Percentiles rank a stretch among this genome's conserved stretches.
Conservation (phyloP, 2,113 vertebrate species). For the Neolamprologus variostigma region DNA sequence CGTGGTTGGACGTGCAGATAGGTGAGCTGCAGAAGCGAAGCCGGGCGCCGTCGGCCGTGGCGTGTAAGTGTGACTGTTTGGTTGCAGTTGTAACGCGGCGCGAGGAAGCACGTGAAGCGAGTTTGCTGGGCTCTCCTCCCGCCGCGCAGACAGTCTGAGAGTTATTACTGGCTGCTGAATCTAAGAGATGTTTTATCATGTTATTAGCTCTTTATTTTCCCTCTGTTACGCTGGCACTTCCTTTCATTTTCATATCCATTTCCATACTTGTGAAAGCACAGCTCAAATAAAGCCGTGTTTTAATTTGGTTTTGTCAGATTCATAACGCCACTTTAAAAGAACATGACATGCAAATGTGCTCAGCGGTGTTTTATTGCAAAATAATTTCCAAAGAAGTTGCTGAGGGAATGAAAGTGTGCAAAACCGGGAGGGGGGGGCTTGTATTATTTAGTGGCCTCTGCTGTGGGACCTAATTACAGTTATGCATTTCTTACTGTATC, state of each 20-base stretch:
- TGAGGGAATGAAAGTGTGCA: constrained; percentile 67
- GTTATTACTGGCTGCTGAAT: constrained; percentile 84
- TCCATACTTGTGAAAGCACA: constrained; percentile 71
- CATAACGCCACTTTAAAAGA: constrained; percentile 78
- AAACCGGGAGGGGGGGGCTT: constrained; percentile 12
- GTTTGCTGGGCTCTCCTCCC: constrained; percentile 63
- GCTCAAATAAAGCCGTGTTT: constrained; percentile 82
- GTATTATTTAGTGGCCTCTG: constrained; percentile 66
- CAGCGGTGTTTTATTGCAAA: constrained; percentile 75
- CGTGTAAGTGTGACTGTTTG: background rate
- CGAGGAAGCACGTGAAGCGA: background rate
- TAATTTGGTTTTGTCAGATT: constrained; percentile 88
- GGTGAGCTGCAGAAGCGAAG: background rate
- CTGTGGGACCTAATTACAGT: constrained; percentile 65
- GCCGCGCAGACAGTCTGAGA: constrained; percentile 73
- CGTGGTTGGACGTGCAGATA: background rate
- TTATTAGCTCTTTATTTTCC: constrained; percentile 82
- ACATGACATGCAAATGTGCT: constrained; percentile 73
- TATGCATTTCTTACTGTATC: constrained; percentile 56
- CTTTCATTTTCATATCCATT: constrained; percentile 72
- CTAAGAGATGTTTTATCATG: constrained; percentile 84
- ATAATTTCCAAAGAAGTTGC: constrained; percentile 69
- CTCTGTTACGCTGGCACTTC: constrained; percentile 66
- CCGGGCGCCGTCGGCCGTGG: rapidly evolving
- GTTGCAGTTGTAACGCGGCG: background rate